phyloP scores from a whole-genome alignment of 1,140 invertebrate species.

The Drosophila rufa region DNA sequence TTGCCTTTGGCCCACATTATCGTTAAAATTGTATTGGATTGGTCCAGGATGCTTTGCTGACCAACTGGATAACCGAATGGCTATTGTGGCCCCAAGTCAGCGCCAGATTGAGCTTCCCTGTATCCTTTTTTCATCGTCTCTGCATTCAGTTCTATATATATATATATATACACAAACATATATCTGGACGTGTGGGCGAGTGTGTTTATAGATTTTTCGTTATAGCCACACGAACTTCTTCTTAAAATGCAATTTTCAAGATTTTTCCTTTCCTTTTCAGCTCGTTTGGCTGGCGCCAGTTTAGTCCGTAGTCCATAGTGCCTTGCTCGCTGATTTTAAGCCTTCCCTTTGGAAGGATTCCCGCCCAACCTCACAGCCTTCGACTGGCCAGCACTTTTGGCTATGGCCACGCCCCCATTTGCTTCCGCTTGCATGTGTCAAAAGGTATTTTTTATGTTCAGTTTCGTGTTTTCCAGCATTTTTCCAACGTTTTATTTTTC shows the following conservation, averaged over 20 bases:
- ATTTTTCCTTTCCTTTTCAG: conserved; percentile 56
- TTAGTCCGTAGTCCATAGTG: conserved; percentile 58
- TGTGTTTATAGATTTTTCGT: conserved; percentile 77
- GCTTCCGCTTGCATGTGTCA: conserved; percentile 76
- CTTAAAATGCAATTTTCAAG: conserved; percentile 84
- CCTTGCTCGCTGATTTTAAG: conserved; percentile 72
- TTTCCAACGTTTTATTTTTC: conserved; percentile 69
- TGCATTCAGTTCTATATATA: conserved; percentile 21
- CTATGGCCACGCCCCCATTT: conserved; percentile 42
- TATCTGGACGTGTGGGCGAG: conserved; percentile 22
- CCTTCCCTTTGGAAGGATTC: conserved; percentile 8
- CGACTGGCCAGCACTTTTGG: conserved; percentile 38
- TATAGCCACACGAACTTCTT: conserved; percentile 81
- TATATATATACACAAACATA: neutral
- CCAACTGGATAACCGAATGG: conserved; percentile 51
- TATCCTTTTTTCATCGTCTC: conserved; percentile 46
- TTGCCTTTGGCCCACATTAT: conserved; percentile 72
- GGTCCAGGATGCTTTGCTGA: conserved; percentile 63
- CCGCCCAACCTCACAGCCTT: neutral
- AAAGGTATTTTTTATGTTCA: conserved; percentile 82
- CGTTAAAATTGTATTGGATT: conserved; percentile 82
- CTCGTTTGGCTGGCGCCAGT: conserved; percentile 62
- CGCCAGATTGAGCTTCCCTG: conserved; percentile 52
- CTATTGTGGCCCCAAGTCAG: conserved; percentile 64
- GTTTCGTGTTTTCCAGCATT: conserved; percentile 79